A percentile compares a stretch with the other conserved stretches of the same genome.
Evolutionary conservation across 2,888 invertebrate genomes (phyloP).

Genomic region (Julus scandinavius): DNA sequence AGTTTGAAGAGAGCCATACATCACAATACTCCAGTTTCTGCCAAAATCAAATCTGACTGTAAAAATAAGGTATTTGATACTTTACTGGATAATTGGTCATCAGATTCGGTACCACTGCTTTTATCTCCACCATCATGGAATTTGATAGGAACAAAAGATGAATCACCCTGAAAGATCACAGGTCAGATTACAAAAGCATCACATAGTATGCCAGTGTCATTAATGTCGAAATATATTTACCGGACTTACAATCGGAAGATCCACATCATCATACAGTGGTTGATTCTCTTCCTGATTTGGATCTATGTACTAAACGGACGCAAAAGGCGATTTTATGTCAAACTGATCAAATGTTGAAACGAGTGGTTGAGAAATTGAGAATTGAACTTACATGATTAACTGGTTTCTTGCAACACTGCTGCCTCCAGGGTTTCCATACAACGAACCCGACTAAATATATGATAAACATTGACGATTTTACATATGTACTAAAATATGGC

Average conservation of each 20-base stretch:
- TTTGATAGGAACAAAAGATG: constrained; percentile 91
- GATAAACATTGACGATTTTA: constrained; percentile 93
- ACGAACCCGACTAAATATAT: constrained; percentile 90
- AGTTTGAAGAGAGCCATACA: neutral
- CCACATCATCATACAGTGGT: constrained; percentile 49
- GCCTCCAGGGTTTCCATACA: constrained; percentile 89
- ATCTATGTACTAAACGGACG: constrained; percentile 52
- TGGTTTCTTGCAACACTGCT: constrained; percentile 78
- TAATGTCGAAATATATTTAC: constrained; percentile 8
- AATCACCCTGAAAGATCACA: constrained; percentile 76
- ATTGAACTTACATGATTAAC: constrained; percentile 77
- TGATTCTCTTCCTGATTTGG: constrained; percentile 55
- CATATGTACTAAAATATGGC: constrained; percentile 95
- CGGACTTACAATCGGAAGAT: constrained; percentile 49
- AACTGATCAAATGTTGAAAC: neutral
- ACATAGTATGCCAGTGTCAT: too few relatives aligned
- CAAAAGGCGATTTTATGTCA: neutral
- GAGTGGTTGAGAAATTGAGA: neutral
- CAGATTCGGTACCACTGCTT: constrained; percentile 81
- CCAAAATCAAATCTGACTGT: neutral
- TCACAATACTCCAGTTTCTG: neutral
- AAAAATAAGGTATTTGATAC: neutral
- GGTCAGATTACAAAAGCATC: neutral
- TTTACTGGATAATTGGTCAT: constrained; percentile 77
- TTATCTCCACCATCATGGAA: constrained; percentile 75